Base-by-base conservation (phyloP, 2,888 invertebrate genomes). In the Latrodectus elegans region DNA sequence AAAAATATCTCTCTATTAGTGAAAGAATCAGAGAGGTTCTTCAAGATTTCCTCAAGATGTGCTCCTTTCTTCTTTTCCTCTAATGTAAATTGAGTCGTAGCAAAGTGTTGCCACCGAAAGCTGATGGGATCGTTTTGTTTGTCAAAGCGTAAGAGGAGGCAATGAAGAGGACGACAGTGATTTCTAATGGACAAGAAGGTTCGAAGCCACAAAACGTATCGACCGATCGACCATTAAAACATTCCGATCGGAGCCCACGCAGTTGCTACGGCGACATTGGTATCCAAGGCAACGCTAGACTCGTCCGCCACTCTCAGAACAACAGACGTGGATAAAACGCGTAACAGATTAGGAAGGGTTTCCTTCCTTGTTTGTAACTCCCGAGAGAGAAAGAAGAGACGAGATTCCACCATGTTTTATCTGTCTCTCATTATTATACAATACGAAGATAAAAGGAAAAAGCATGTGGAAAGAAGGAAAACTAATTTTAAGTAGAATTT, bases 201-300 rank as follows among this genome's bases (percentile, higher is more conserved):
- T 68, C 67, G 60, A 14, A 68, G 74, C 52, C 68, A 72, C 74
- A 12, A 60, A 70, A 65, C 74, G 55, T 83, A 83, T 83, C 83
- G 83, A 83, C 83, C 70, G 71, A 82, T 82, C 82, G 83, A 52
- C 83, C 83, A 76, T 76, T 76, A 38, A 79, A 76, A 53, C 75
- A 74, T 68, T 51, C 65, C 83, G 79, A 76, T 79, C 71, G 70
- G 71, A 71, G 55, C 83, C 83, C 83, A 83, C 83, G 83, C 83
- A 4, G 83, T 83, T 76, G 26, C 75, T 64, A 71, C 11, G 83
- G 64, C 12, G 70, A 83, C 60, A 17, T 15, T 67, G 1, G 83
- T 83, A n/a, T 8, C 76, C 83, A 52, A 68, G 76, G 76, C 15
- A 60, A 76, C 83, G 64, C 22, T 60, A 72, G 72, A 60, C 80